Evolutionary conservation across 2,113 vertebrate genomes (phyloP), one percentile per base, ranked within the genome.

Genomic region (Camelus bactrianus): DNA sequence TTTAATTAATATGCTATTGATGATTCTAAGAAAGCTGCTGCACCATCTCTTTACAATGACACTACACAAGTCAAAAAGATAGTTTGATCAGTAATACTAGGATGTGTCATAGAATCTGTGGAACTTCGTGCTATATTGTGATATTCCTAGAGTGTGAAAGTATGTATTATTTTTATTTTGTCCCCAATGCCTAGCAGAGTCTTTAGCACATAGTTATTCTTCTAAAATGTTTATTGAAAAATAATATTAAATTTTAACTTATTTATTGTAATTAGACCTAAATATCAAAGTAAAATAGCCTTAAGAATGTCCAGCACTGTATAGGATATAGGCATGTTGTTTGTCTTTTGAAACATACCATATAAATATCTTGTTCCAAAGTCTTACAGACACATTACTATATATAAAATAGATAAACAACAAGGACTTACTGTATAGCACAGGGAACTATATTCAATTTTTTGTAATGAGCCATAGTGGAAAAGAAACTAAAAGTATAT

Each of bases 1-100:
- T 83, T 81, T 82, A 91, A 58, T 82, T 91, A 52, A 73, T 62
- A 73, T 83, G 12, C 12, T 73, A 91, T 58, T 62, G 32, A 75
- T 84, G 15, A 84, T 52, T 64, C 26, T 52, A 73, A 92, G 54
- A 75, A 75, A 64, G 60, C 32, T 52, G 67, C 46, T 75, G 35
- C 42, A 42, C 48, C 22, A 30, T 73, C 54, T 81, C 15, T 84
- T 92, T n/a, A 64, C 24, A 52, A 11, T 73, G 32, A 54, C 22
- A 70, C 38, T 72, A 64, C 15, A 60, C 5, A 92, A 92, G 69
- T 52, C 20, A 82, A n/a, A 87, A 58, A 30, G n/a, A 50, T 42
- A 75, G 15, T 64, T 84, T 48, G 10, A 30, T 72, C 5, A 48
- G 16, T 60, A 50, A 50, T 73, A 35, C 20, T n/a, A 82, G 22